Evolutionary conservation across 2,113 vertebrate species (phyloP).

Genomic region (Mugil cephalus): DNA sequence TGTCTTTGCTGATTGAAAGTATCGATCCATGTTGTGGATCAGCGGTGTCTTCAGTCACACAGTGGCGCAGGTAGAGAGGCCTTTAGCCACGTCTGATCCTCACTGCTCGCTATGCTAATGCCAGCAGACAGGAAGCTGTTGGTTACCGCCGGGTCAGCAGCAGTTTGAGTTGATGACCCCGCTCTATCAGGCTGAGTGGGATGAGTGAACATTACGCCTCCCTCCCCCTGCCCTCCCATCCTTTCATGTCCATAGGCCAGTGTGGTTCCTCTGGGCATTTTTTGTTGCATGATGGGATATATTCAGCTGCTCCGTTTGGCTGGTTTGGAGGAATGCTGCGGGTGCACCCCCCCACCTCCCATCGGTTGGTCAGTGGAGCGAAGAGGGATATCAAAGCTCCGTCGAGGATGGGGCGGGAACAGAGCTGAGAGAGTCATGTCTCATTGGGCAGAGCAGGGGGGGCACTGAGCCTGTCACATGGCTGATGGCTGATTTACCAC

Average conservation of each 20-base stretch:
- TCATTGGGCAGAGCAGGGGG: constrained; percentile 73
- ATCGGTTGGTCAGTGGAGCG: constrained; percentile 88
- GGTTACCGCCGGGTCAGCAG: constrained; percentile 81
- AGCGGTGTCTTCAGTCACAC: constrained; percentile 22
- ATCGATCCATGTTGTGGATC: constrained; percentile 7
- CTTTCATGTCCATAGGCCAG: constrained; percentile 66
- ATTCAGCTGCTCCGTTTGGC: constrained; percentile 84
- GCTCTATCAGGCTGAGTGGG: constrained; percentile 50
- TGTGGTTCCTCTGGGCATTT: constrained; percentile 70
- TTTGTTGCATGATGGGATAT: constrained; percentile 80
- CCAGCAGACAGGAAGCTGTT: constrained; percentile 86
- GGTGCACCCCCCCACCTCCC: constrained; percentile 76
- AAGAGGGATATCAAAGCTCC: constrained; percentile 86
- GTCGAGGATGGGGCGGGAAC: constrained; percentile 67
- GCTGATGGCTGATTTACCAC: constrained; percentile 85
- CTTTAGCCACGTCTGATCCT: constrained; percentile 66
- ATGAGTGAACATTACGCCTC: constrained; percentile 55
- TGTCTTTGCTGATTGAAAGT: neutral
- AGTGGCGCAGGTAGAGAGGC: constrained; percentile 21
- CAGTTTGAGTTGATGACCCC: constrained; percentile 70
- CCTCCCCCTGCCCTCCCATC: constrained; percentile 22
- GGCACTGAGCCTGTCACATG: constrained; percentile 80
- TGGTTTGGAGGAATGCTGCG: constrained; percentile 91
- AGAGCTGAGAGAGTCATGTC: constrained; percentile 77
- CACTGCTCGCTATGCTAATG: constrained; percentile 75